Evolutionary conservation across 2,888 invertebrate genomes (phyloP).

Genomic region (Eucriotettix oculatus): DNA sequence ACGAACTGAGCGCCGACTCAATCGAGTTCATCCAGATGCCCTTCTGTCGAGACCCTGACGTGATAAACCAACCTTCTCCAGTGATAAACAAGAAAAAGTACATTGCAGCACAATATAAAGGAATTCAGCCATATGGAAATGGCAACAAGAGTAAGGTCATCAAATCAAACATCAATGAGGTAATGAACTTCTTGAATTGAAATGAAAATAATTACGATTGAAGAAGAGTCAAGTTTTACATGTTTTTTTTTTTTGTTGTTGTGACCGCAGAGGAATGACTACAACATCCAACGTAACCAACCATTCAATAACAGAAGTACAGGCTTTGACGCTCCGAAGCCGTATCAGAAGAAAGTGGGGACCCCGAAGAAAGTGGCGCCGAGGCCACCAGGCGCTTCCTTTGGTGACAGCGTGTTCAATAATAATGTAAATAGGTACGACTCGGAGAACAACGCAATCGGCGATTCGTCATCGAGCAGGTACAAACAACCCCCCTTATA

Average conservation of each 20-base stretch:
- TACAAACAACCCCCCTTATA: too few relatives aligned
- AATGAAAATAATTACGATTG: not conserved
- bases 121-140: not conserved
- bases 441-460: not conserved
- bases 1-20: not conserved
- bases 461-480: too few relatives aligned
- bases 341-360: not conserved
- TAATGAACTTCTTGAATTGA: not conserved
- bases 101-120: not conserved
- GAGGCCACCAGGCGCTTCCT: not conserved
- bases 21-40: conserved; percentile 16
- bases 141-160: not conserved
- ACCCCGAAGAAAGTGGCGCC: not conserved
- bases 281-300: not conserved
- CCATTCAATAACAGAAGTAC: not conserved
- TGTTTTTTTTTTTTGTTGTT: too few relatives aligned
- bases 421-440: not conserved
- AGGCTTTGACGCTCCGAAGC: not conserved
- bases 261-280: not conserved
- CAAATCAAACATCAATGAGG: not conserved
- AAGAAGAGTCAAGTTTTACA: not conserved
- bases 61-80: not conserved
- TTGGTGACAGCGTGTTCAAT: not conserved
- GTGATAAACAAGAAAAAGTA: not conserved
- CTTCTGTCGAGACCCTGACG: conserved; percentile 16